Base-by-base conservation (phyloP, 2,888 invertebrate species). In the Diogma glabrata region DNA sequence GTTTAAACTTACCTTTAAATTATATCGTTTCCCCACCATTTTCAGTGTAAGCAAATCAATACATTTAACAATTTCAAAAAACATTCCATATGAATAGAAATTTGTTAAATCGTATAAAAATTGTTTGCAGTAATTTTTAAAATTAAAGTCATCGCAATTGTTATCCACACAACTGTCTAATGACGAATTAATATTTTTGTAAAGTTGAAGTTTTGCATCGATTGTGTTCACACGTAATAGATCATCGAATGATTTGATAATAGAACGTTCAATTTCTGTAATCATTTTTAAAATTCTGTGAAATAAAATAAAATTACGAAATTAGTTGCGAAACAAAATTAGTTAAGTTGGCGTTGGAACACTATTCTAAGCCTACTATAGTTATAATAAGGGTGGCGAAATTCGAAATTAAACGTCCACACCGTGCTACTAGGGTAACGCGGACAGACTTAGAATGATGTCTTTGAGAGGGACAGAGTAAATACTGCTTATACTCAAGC, bases 111-210 rank as follows among this genome's bases (percentile, higher is more conserved):
- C 43, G 23, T 43, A 43, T 14, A 22, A 22, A 43, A 43, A 22
- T 43, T 43, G 43, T 43, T 43, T 43, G 16, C 43, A 43, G 23
- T 43, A 43, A 22, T 43, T 43, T 22, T 43, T 43, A 22, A 43
- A 43, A 43, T 43, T 43, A 9, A 43, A 43, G 23, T 43, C 23
- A n/a, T 43, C 43, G n/a, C n/a, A n/a, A 4, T 20, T 22, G 6
- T 43, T 14, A 7, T 23, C 43, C 9, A 14, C 14, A 43, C 20
- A 43, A 22, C 23, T 43, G 20, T 43, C 43, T 43, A 43, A 43
- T 22, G 12, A 22, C 14, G 20, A 14, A 43, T 43, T 43, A 14
- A 43, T 43, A 14, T n/a, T 43, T 43, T 43, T 43, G 43, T 43
- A 43, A 14, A 43, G 14, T 22, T 43, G 43, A 23, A 43, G 43